Conservation (phyloP, 2,797 vertebrate species). For the Scomberomorus guttatus region DNA sequence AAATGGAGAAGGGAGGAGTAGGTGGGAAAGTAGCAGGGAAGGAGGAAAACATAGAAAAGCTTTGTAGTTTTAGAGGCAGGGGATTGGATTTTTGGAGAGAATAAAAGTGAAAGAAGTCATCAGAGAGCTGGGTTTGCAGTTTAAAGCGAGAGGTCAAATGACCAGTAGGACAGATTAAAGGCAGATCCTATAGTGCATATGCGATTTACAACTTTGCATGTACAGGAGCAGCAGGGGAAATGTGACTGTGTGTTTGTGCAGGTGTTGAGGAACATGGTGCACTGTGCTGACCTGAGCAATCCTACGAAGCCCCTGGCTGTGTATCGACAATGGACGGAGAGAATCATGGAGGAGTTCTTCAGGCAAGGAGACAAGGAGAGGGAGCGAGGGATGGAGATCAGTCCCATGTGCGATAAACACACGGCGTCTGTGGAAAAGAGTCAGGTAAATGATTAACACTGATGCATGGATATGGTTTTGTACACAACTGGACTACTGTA, state of each 20-base stretch:
- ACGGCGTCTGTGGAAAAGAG: constrained; percentile 96
- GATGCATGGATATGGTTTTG: constrained; percentile 9
- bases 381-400: constrained; percentile 96
- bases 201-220: neutral
- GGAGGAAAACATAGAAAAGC: too few relatives aligned
- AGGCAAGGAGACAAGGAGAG: constrained; percentile 94
- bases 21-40: too few relatives aligned
- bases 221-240: neutral
- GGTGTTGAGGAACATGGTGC: constrained; percentile 94
- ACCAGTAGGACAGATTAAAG: neutral
- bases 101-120: neutral
- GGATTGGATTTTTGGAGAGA: neutral
- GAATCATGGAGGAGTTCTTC: constrained; percentile 98
- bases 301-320: constrained; percentile 94
- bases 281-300: constrained; percentile 97
- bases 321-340: constrained; percentile 95
- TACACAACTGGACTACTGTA: constrained; percentile 41
- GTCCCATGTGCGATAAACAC: constrained; percentile 97
- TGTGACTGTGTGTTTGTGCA: constrained; percentile 51
- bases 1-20: neutral
- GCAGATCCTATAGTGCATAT: neutral
- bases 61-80: neutral
- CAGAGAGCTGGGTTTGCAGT: neutral
- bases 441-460: constrained; percentile 84
- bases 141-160: neutral